phyloP scores from a whole-genome alignment of 2,113 vertebrate species.

The Odontesthes bonariensis region DNA sequence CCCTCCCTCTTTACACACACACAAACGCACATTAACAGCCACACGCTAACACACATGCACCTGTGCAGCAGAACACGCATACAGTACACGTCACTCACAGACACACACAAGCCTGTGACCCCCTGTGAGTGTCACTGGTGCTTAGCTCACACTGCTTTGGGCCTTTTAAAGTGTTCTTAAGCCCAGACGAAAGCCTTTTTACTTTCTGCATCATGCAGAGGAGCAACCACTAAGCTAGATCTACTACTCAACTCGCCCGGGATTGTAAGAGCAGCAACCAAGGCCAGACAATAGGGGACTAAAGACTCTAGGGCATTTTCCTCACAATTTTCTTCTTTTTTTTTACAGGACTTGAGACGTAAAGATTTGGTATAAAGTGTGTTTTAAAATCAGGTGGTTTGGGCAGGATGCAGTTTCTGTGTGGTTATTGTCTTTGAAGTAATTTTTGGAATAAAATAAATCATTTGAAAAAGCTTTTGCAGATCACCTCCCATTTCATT shows the following conservation, averaged over 20 bases:
- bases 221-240: constrained; percentile 47
- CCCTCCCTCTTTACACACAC: constrained; percentile 40
- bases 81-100: constrained; percentile 3
- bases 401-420: neutral
- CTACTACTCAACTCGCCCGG: constrained; percentile 32
- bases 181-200: constrained; percentile 72
- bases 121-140: constrained; percentile 63
- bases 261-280: constrained; percentile 58
- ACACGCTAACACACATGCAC: constrained; percentile 35
- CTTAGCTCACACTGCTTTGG: constrained; percentile 65
- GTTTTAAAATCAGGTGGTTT: constrained; percentile 26
- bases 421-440: neutral
- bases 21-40: constrained; percentile 44
- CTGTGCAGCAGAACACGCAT: constrained; percentile 33
- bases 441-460: too few species aligned
- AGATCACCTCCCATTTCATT: neutral
- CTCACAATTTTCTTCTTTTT: constrained; percentile 29
- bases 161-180: constrained; percentile 76
- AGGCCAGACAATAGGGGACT: constrained; percentile 32
- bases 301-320: constrained; percentile 55
- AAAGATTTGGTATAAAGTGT: constrained; percentile 33
- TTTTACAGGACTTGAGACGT: constrained; percentile 62
- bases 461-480: neutral
- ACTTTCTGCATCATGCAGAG: constrained; percentile 66
- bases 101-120: constrained; percentile 55